Evolutionary conservation across 2,888 invertebrate species (phyloP), one percentile per base, ranked within the genome.

Genomic region (Abrostola tripartita): DNA sequence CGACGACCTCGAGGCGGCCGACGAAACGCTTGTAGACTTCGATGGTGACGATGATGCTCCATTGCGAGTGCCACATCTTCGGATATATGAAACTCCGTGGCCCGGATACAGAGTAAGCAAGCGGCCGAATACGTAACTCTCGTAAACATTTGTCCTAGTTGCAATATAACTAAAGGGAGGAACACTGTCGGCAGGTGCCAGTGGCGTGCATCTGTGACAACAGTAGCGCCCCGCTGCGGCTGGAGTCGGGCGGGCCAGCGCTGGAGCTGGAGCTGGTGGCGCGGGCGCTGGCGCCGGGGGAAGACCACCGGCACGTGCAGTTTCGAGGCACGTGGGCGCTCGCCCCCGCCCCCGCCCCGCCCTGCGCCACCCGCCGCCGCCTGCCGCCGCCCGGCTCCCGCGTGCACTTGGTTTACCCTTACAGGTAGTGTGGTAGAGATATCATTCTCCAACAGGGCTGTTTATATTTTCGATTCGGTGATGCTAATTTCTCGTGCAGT

Each of bases 151-250:
- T 24, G 24, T 24, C 24, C 24, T 24, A 24, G 24, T 24, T 24
- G 24, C 1, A 24, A 24, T 24, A 24, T 24, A 24, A 24, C 24
- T 24, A 24, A 24, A 24, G 24, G 24, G 24, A 24, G 24, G 24
- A 4, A 24, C 24, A 1, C 1, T 24, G 47, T 6, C 9, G 6
- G 42, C 68, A 92, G 92, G 91, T 97, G 71, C 97, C 96, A 41
- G 91, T 97, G 81, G 97, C 97, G 52, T 98, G 98, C 87, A 94
- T 98, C 72, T 98, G 98, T 89, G 98, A 98, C 92, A 97, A 98
- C 87, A 91, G 92, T 61, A 94, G 86, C 56, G 79, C 89, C 35
- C 90, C 91, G 66, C 83, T 92, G 74, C 79, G 74, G 35, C 56
- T 91, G 61, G 79, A 73, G 68, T 82, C 86, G 35, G 84, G 83